Conservation (phyloP, 2,888 invertebrate species). For the Empis livida region DNA sequence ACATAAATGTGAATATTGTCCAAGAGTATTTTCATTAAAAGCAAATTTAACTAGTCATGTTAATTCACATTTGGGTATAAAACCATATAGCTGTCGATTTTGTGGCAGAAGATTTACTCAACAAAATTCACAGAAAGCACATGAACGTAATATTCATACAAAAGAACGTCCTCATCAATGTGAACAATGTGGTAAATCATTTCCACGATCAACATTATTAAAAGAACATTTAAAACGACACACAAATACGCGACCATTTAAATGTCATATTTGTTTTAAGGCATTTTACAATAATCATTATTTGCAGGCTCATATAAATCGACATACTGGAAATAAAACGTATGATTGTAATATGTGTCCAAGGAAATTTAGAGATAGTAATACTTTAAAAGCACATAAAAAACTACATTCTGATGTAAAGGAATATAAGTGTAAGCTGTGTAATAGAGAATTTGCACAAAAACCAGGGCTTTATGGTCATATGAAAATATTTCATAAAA, state of each 20-base stretch:
- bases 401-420: not conserved
- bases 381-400: not conserved
- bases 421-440: not conserved
- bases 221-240: not conserved
- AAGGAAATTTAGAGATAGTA: not conserved
- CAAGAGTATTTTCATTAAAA: constrained; percentile 44
- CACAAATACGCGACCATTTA: not conserved
- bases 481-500: not conserved
- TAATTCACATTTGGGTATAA: constrained; percentile 40
- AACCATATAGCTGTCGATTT: constrained; percentile 23
- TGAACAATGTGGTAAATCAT: constrained; percentile 3
- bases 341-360: constrained; percentile 3
- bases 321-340: not conserved
- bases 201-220: not conserved
- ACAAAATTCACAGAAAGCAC: not conserved
- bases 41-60: constrained; percentile 45
- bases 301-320: not conserved
- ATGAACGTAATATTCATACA: not conserved
- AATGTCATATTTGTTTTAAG: not conserved
- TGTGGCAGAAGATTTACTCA: constrained; percentile 46
- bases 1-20: constrained; percentile 41
- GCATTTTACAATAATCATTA: not conserved
- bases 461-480: not conserved
- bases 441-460: not conserved
- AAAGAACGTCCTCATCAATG: constrained; percentile 1